Base-by-base conservation (phyloP, 2,888 invertebrate genomes). In the Hypercompe scribonia region DNA sequence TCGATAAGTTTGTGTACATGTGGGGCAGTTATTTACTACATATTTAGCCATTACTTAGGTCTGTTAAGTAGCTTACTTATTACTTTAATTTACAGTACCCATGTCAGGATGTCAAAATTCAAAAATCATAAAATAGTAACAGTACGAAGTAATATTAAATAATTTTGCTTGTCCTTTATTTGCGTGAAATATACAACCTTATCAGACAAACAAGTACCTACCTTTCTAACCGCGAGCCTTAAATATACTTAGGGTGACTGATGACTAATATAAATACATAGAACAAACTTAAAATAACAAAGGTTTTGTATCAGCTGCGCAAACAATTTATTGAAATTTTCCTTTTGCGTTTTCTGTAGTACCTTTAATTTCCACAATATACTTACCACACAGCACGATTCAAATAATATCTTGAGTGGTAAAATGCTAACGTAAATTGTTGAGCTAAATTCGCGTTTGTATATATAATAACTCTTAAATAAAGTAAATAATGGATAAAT, bases 381-480 rank as follows among this genome's bases (percentile, higher is more conserved):
- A 36, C 10, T 54, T 65, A 18, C 36, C 15, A 71, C 71, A 10
- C 28, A 68, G 5, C 39, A 61, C 31, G 46, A 72, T 73, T 78
- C 21, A 24, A 75, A 50, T 65, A 63, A 71, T 74, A 68, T 34
- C 36, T 71, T 61, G n/a, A 68, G 31, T 61, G 31, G 39, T 21
- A 54, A 31, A 50, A 70, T 81, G 81, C 77, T 83, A 85, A 89
- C 90, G 90, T 90, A 89, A 87, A 84, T 87, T 68, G 85, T 77
- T 78, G 80, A 77, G 81, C 82, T 83, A 86, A 87, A 85, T 84
- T 78, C 75, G 83, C 79, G 85, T 87, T 87, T 88, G 86, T 76
- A 74, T 69, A 89, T 89, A 88, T 89, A 83, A 88, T 92, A 91
- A 91, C 90, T 90, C 82, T 84, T 87, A 89, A 34, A 90, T 90